Evolutionary conservation across 2,888 invertebrate genomes (phyloP).

Genomic region (Subacronicta megacephala): DNA sequence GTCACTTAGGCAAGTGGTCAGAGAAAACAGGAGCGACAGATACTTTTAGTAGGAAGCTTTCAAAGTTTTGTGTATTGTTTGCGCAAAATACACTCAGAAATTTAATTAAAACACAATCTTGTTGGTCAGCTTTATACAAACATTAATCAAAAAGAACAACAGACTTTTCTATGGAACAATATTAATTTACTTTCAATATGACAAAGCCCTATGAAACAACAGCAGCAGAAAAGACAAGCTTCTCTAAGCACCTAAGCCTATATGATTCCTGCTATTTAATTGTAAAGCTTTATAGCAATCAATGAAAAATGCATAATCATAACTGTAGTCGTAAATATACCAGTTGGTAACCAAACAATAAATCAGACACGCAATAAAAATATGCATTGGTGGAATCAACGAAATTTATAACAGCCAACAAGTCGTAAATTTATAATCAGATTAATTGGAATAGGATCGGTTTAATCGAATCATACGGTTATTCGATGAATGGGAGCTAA

Average conservation of each 20-base stretch:
- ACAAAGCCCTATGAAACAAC: not conserved
- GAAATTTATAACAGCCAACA: conserved; percentile 86
- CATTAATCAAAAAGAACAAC: conserved; percentile 27
- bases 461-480: conserved; percentile 65
- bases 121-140: conserved; percentile 49
- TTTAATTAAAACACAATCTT: conserved; percentile 40
- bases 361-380: conserved; percentile 68
- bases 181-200: conserved; percentile 1
- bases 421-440: conserved; percentile 83
- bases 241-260: not conserved
- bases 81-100: conserved; percentile 46
- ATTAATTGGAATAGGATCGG: conserved; percentile 72
- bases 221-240: no score
- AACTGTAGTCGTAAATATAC: conserved; percentile 78
- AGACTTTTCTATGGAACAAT: conserved; percentile 14
- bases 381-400: conserved; percentile 66
- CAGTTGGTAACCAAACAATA: conserved; percentile 81
- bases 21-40: conserved; percentile 66
- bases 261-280: conserved; percentile 5
- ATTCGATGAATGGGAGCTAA: conserved; percentile 73
- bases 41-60: conserved; percentile 27
- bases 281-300: conserved; percentile 13
- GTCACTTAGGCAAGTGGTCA: conserved; percentile 68
- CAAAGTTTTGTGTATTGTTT: conserved; percentile 28
- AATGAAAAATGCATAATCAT: conserved; percentile 65